phyloP scores from a whole-genome alignment of 2,113 vertebrate genomes.

The Pandion haliaetus region DNA sequence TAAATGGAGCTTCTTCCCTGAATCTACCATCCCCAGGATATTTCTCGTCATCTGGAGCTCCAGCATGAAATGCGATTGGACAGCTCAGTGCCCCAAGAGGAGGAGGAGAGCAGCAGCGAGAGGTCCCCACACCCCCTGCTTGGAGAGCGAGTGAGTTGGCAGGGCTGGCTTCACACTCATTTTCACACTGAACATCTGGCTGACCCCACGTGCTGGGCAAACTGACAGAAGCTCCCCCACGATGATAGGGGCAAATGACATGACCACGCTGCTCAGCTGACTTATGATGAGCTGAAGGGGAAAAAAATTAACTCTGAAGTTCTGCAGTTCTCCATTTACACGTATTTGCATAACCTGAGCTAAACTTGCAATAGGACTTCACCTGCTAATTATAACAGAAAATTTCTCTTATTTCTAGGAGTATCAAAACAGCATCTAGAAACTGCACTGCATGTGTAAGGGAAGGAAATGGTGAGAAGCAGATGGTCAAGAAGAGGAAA shows the following conservation, averaged over 20 bases:
- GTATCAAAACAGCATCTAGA: background rate
- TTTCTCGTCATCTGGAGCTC: background rate
- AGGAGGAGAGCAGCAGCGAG: background rate
- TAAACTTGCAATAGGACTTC: background rate
- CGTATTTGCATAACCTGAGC: background rate
- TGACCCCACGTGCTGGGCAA: background rate
- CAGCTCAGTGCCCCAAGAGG: background rate
- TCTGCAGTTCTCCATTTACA: background rate
- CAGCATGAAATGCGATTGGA: rapidly evolving
- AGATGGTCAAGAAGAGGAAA: background rate
- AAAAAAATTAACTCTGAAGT: background rate
- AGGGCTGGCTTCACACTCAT: background rate
- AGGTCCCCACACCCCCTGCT: background rate
- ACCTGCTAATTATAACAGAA: background rate
- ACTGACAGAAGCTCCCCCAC: background rate
- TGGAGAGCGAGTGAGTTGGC: background rate
- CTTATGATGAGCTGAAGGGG: background rate
- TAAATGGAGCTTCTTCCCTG: background rate
- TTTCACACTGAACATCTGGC: background rate
- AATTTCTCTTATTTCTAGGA: background rate
- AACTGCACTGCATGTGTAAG: background rate
- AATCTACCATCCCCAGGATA: background rate
- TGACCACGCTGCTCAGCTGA: background rate
- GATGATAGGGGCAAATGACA: background rate
- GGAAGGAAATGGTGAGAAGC: background rate